These are phyloP conservation scores for Pseudoatta argentina DNA, from an alignment of 1,140 invertebrate species.

Conservation along the genomic window DNA sequence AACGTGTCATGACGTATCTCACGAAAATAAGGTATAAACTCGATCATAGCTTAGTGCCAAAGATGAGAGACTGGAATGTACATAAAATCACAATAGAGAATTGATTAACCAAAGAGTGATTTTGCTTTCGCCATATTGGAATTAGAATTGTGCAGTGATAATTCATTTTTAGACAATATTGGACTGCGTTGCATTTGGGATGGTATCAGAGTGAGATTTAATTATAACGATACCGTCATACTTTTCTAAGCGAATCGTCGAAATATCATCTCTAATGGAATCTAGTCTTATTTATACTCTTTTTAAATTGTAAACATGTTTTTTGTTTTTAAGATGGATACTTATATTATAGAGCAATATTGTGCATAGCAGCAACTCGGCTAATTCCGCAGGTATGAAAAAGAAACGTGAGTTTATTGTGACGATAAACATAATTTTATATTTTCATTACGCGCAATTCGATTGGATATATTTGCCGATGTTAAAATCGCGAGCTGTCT, in stretches of 20 bases:
- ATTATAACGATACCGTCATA: slow-evolving; percentile 24
- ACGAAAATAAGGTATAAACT: slow-evolving; percentile 64
- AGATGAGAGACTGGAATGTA: slow-evolving; percentile 81
- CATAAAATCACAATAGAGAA: slow-evolving; percentile 71
- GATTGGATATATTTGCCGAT: not conserved
- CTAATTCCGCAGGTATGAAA: slow-evolving; percentile 7
- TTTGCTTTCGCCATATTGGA: slow-evolving; percentile 61
- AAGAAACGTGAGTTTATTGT: not conserved
- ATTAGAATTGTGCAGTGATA: not conserved
- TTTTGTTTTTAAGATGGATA: slow-evolving; percentile 50
- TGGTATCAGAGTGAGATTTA: slow-evolving; percentile 29
- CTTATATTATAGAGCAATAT: not conserved
- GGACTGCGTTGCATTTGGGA: slow-evolving; percentile 45
- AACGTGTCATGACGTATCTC: slow-evolving; percentile 53
- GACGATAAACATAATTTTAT: not conserved
- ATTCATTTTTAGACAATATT: slow-evolving; percentile 23
- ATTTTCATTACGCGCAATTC: slow-evolving; percentile 2
- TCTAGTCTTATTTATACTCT: slow-evolving; percentile 84
- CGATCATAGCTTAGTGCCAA: slow-evolving; percentile 80
- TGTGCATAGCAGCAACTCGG: not conserved
- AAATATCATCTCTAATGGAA: slow-evolving; percentile 75
- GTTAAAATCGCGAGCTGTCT: not conserved
- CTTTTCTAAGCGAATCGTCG: slow-evolving; percentile 59
- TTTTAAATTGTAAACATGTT: slow-evolving; percentile 73
- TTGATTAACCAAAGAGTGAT: slow-evolving; percentile 81